A percentile compares a stretch with the other conserved stretches of the same genome.
phyloP scores from a whole-genome alignment of 2,888 invertebrate species.

The Sarcophaga caerulescens region DNA sequence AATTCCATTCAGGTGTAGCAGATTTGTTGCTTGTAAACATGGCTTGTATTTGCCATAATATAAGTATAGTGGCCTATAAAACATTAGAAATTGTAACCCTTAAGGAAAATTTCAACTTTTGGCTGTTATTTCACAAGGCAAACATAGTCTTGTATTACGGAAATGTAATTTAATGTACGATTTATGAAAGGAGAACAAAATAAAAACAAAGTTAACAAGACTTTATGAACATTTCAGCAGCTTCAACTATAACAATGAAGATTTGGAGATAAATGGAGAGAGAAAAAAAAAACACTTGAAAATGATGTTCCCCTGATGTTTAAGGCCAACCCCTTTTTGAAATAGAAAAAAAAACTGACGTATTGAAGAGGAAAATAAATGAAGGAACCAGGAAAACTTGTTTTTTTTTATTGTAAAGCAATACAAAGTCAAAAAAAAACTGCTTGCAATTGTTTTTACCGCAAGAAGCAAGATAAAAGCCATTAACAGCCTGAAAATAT shows the following conservation, averaged over 20 bases:
- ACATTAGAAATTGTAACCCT: conserved; percentile 14
- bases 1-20: no score
- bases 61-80: conserved; percentile 10
- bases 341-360: background rate
- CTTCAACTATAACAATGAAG: background rate
- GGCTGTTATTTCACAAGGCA: background rate
- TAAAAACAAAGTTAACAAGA: background rate
- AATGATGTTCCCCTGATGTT: no score
- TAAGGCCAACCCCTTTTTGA: background rate
- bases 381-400: background rate
- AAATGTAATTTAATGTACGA: conserved; percentile 45
- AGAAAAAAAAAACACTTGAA: no score
- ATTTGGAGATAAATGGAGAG: background rate
- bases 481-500: background rate
- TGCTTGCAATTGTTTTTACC: background rate
- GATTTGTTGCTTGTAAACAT: background rate
- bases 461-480: background rate
- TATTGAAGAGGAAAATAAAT: background rate
- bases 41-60: background rate
- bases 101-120: conserved; percentile 29
- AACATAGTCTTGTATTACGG: background rate
- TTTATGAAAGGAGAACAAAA: background rate
- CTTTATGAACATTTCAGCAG: conserved; percentile 29
- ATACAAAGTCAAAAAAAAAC: background rate
- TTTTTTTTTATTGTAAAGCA: conserved; percentile 15